Base-by-base conservation (phyloP, 1,140 invertebrate genomes). In the Zaprionus vittiger region DNA sequence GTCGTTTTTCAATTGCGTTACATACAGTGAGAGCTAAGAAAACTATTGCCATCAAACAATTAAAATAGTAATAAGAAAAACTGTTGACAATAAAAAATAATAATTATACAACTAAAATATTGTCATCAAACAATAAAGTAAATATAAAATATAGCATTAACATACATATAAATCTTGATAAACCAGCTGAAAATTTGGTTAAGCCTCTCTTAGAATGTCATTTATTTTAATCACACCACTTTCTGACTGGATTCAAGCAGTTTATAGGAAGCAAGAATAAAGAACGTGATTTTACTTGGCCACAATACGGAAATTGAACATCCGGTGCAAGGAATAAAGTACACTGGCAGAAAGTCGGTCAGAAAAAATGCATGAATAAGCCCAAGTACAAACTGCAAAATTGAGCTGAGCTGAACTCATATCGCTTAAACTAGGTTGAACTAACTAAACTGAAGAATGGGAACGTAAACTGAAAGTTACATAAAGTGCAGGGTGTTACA, bases 261-360 rank as follows among this genome's bases (percentile, higher is more conserved):
- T 31, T 26, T 34, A 9, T 11, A 22, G n/a, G n/a, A 20, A 7
- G 38, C 38, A n/a, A 44, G 15, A 56, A 54, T 26, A 55, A 54
- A 31, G 49, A 47, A 44, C 20, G 37, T 61, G 57, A 22, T n/a
- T 20, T 20, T 15, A 26, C 67, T 11, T 28, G 37, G 22, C 17
- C 47, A 55, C 68, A 80, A 65, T 56, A 34, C 75, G 84, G 85
- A 90, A 89, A 89, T 89, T 81, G 81, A 89, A 90, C 84, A 81
- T 89, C 84, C 85, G 79, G 52, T 73, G 66, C 49, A 59, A 64
- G 62, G 71, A 67, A 66, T 17, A 54, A 73, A 79, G 74, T 70
- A 49, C 38, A 60, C 24, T 69, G 77, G 22, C 60, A 62, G 85
- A 68, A 60, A 69, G 59, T 79, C 76, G 72, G 82, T 64, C 83